These are phyloP conservation scores for Trididemnum miniatum DNA, from an alignment of 23 tunicate species.

Conservation along the genomic window DNA sequence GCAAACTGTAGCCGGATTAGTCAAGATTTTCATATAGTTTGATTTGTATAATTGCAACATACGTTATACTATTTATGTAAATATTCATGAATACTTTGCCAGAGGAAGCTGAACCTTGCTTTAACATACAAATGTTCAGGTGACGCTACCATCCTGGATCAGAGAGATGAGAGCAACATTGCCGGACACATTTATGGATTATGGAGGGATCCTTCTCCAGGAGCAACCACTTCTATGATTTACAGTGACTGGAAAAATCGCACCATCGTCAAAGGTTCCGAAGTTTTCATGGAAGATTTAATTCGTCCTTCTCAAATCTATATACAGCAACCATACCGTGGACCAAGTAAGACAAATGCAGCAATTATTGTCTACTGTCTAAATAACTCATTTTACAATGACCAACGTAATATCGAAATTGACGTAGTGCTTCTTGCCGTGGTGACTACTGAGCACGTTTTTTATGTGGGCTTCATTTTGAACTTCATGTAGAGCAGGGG, in stretches of 20 bases:
- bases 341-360: slow-evolving; percentile 54
- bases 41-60: too few relatives aligned
- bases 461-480: too few relatives aligned
- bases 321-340: slow-evolving; percentile 29
- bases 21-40: too few relatives aligned
- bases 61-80: too few relatives aligned
- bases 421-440: neutral
- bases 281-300: slow-evolving; percentile 46
- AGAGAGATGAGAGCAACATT: slow-evolving; percentile 32
- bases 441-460: too few relatives aligned
- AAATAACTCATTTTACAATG: neutral
- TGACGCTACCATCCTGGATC: slow-evolving; percentile 45
- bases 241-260: slow-evolving; percentile 71
- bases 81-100: too few relatives aligned
- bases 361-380: neutral
- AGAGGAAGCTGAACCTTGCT: too few relatives aligned
- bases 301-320: slow-evolving; percentile 82
- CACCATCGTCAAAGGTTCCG: slow-evolving; percentile 35
- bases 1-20: too few relatives aligned
- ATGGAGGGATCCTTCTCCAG: slow-evolving; percentile 34
- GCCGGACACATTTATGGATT: slow-evolving; percentile 74
- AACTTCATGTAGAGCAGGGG: too few relatives aligned
- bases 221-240: slow-evolving; percentile 8
- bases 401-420: neutral
- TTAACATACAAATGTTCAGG: too few relatives aligned